Percentiles rank a stretch among this genome's conserved stretches.
Evolutionary conservation across 2,113 vertebrate genomes (phyloP).

Genomic region (Siniperca knerii): DNA sequence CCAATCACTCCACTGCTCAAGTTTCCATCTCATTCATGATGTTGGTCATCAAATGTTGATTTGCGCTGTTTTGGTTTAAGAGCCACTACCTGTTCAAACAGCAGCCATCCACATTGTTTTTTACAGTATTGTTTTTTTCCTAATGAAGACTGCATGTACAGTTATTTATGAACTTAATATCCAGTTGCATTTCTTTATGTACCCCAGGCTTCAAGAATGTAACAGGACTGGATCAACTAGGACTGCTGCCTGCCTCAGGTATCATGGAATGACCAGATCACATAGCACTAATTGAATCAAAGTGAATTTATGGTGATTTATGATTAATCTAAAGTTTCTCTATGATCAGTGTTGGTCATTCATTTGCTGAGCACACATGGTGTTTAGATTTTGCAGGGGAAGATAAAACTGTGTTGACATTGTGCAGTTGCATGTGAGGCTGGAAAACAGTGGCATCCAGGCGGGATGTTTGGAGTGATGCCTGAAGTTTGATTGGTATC

Average conservation of each 20-base stretch:
- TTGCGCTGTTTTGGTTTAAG: not conserved
- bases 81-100: not conserved
- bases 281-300: not conserved
- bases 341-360: not conserved
- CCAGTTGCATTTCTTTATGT: not conserved
- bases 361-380: constrained; percentile 1
- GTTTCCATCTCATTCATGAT: not conserved
- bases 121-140: not conserved
- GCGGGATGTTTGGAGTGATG: constrained; percentile 75
- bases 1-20: no score
- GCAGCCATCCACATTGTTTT: not conserved
- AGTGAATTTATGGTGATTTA: not conserved
- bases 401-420: constrained; percentile 62
- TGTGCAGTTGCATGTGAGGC: constrained; percentile 73
- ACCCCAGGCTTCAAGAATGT: not conserved
- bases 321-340: not conserved
- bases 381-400: constrained; percentile 33
- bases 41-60: not conserved
- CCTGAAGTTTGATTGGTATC: constrained; percentile 78
- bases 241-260: not conserved
- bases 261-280: not conserved
- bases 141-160: not conserved
- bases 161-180: not conserved
- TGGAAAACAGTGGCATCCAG: constrained; percentile 66
- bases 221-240: not conserved